Evolutionary conservation across 2,797 vertebrate genomes (phyloP).

Genomic region (Muscicapa striata): DNA sequence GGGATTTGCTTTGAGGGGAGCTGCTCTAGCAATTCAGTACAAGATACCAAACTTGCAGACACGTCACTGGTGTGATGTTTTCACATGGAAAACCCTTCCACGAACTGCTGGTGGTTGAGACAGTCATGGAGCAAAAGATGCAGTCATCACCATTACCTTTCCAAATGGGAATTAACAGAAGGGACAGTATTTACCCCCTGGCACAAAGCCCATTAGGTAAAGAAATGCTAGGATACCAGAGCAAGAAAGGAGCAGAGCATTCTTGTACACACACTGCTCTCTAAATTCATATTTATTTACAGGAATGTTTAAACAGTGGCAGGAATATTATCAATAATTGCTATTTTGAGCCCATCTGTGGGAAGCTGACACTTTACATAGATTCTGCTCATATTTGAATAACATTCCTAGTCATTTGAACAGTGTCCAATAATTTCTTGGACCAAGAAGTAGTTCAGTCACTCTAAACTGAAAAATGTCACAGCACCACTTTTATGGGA

Average conservation of each 20-base stretch:
- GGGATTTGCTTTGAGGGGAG: not conserved
- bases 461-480: not conserved
- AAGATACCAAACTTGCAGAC: not conserved
- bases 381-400: not conserved
- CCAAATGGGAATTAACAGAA: not conserved
- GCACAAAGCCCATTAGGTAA: not conserved
- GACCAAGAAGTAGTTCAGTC: not conserved
- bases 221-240: not conserved
- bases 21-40: not conserved
- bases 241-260: rapidly evolving
- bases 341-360: not conserved
- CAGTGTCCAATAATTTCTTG: not conserved
- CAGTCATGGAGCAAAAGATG: not conserved
- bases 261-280: not conserved
- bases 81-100: not conserved
- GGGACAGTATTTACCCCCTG: not conserved
- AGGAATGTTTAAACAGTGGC: not conserved
- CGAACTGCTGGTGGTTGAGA: not conserved
- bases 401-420: not conserved
- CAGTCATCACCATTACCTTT: not conserved
- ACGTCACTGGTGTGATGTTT: not conserved
- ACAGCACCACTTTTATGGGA: not conserved
- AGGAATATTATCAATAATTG: not conserved
- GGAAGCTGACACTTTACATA: not conserved
- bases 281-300: not conserved